These are phyloP conservation scores for Dasysyrphus tricinctus DNA, from an alignment of 2,888 invertebrate species.

Conservation along the genomic window DNA sequence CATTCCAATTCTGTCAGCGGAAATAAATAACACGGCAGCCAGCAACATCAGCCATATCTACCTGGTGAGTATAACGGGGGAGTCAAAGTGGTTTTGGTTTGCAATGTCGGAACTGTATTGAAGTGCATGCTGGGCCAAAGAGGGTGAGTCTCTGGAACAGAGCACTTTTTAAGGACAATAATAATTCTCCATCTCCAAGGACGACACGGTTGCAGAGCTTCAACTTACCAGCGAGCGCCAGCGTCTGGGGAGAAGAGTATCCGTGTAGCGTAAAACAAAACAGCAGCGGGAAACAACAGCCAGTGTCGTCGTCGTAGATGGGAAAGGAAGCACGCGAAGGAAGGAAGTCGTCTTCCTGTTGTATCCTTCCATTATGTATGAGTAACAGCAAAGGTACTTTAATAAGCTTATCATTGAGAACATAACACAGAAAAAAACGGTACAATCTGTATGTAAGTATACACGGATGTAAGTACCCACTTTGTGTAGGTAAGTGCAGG, in stretches of 20 bases:
- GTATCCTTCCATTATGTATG: slow-evolving; percentile 75
- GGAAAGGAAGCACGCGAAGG: slow-evolving; percentile 49
- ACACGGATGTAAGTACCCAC: slow-evolving; percentile 72
- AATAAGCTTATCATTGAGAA: slow-evolving; percentile 75
- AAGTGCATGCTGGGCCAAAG: slow-evolving; percentile 59
- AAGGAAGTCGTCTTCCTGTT: slow-evolving; percentile 73
- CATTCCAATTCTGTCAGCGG: slow-evolving; percentile 57
- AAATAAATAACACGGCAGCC: slow-evolving; percentile 40
- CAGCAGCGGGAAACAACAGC: slow-evolving; percentile 58
- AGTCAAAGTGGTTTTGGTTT: slow-evolving; percentile 30
- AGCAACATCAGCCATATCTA: slow-evolving; percentile 10
- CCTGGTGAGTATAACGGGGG: slow-evolving; percentile 18
- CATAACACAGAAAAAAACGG: slow-evolving; percentile 64
- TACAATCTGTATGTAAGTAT: slow-evolving; percentile 56
- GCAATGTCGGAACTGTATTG: slow-evolving; percentile 45
- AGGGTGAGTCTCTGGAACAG: slow-evolving; percentile 37
- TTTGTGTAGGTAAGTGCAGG: slow-evolving; percentile 73
- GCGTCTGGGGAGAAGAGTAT: slow-evolving; percentile 1
- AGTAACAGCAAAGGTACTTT: slow-evolving; percentile 74
- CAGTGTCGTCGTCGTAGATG: not conserved
- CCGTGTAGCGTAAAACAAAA: slow-evolving; percentile 30
- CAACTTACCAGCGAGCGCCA: slow-evolving; percentile 14
- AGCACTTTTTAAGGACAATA: slow-evolving; percentile 54
- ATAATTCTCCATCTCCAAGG: slow-evolving; percentile 63
- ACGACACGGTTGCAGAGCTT: slow-evolving; percentile 52